Base-by-base conservation (phyloP, 2,888 invertebrate species). In the Ophonus ardosiacus region DNA sequence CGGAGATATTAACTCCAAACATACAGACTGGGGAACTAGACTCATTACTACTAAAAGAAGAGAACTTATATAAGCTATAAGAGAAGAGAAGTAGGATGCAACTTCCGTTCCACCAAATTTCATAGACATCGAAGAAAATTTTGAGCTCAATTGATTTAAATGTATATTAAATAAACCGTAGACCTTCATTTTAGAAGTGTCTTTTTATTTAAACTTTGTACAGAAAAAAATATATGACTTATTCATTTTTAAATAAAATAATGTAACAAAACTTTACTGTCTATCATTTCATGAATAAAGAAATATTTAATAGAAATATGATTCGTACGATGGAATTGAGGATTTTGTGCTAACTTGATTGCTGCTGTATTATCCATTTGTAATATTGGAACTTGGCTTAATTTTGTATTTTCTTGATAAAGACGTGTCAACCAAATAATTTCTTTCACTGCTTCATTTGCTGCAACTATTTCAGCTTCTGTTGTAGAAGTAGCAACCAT, bases 251-350 rank as follows among this genome's bases (percentile, higher is more conserved):
- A 59, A 59, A 59, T 15, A 17, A 4, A 59, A 18, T 59, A 6
- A 7, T 59, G 10, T 7, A 18, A 63, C 7, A 40, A 40, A 40
- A 7, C 40, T 5, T n/a, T n/a, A n/a, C n/a, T n/a, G n/a, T 89
- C 89, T 40, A 88, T 88, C 87, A 89, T 87, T 89, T n/a, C n/a
- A n/a, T n/a, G n/a, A n/a, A n/a, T n/a, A n/a, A n/a, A n/a, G n/a
- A n/a, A n/a, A n/a, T n/a, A 87, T 82, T 88, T 86, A 3, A 88
- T 87, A 0, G 85, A 18, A 85, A 89, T 88, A 82, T 89, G 89
- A 78, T 89, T 89, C 0, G 88, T 88, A 24, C 86, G 86, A 86
- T 89, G 89, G 87, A 88, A 88, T 81, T 89, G 87, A 31, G 88
- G 88, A 87, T 89, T 89, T 56, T 89, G 87, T 4, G 88, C 86